These are phyloP conservation scores for Cantharis rustica DNA, from an alignment of 2,888 invertebrate genomes.

Conservation along the genomic window DNA sequence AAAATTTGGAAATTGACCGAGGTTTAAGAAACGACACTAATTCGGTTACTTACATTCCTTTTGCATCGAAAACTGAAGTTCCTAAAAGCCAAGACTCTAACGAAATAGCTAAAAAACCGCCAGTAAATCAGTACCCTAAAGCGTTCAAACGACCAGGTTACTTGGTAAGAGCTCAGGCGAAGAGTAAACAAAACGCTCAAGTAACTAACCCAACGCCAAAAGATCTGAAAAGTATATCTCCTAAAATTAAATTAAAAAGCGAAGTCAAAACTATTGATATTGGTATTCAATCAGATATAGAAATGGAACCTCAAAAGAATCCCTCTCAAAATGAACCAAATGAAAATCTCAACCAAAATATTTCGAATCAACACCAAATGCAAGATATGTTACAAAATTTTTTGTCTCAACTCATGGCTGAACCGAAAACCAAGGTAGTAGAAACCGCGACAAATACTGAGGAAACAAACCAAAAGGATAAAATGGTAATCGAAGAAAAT, in stretches of 20 bases:
- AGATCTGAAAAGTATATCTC: not conserved
- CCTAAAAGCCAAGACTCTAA: not conserved
- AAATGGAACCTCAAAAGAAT: conserved; percentile 23
- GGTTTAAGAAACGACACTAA: conserved; percentile 50
- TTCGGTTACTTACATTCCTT: conserved; percentile 36
- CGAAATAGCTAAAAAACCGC: not conserved
- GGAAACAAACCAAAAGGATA: not conserved
- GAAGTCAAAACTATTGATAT: conserved; percentile 11
- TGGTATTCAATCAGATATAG: conserved; percentile 24
- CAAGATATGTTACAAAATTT: conserved; percentile 39
- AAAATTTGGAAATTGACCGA: conserved; percentile 56
- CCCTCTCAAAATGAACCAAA: not conserved
- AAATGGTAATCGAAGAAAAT: not conserved
- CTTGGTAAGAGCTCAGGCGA: not conserved
- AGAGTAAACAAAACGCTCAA: not conserved
- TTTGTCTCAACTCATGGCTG: conserved; percentile 40
- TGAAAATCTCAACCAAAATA: not conserved
- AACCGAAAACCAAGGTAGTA: conserved; percentile 39
- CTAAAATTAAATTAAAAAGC: not conserved
- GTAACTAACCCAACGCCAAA: not conserved
- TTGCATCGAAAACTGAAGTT: not conserved
- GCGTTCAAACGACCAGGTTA: not conserved
- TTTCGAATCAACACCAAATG: not conserved
- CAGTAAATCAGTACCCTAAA: not conserved
- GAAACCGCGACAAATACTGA: conserved; percentile 49